Evolutionary conservation across 2,113 vertebrate species (phyloP).

Genomic region (Piprites chloris): DNA sequence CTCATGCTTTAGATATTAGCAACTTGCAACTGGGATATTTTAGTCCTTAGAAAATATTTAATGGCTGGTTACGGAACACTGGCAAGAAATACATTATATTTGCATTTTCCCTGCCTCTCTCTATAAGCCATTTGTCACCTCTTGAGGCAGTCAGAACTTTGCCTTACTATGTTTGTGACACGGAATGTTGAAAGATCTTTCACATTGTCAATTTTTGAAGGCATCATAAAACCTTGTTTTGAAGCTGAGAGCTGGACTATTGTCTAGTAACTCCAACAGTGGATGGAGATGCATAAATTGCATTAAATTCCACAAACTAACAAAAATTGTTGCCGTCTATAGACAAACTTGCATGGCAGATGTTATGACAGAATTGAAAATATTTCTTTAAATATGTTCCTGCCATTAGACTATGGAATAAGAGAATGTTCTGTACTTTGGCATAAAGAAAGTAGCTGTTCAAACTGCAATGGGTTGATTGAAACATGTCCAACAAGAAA

Average conservation of each 20-base stretch:
- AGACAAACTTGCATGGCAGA: background rate
- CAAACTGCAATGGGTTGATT: background rate
- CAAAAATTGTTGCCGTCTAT: background rate
- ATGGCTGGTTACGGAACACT: background rate
- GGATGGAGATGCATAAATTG: background rate
- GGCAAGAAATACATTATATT: background rate
- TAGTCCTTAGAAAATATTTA: background rate
- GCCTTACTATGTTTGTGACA: background rate
- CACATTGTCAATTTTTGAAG: background rate
- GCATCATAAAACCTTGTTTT: background rate
- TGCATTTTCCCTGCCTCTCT: background rate
- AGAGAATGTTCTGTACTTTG: background rate
- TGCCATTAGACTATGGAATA: background rate
- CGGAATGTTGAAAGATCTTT: background rate
- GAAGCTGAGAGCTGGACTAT: background rate
- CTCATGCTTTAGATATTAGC: background rate
- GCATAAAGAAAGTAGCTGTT: background rate
- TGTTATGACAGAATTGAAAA: background rate
- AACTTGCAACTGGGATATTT: background rate
- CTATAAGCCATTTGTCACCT: background rate
- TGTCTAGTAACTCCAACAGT: background rate
- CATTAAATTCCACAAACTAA: background rate
- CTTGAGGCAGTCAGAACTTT: background rate
- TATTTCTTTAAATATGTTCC: background rate
- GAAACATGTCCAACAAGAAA: background rate